Evolutionary conservation across 2,888 invertebrate species (phyloP).

Genomic region (Papilio demoleus): DNA sequence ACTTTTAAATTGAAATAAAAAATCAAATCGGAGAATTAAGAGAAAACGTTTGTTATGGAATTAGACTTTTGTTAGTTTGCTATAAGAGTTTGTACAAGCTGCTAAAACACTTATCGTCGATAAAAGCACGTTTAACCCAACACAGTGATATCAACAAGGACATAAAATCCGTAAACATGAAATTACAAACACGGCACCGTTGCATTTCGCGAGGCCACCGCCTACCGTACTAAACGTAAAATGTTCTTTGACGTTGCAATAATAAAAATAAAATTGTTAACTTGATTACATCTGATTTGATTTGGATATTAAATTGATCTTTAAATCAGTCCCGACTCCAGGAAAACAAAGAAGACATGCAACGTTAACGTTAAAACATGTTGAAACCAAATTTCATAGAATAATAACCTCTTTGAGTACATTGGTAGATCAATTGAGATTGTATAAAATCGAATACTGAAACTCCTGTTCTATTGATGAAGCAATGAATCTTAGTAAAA

Average conservation of each 20-base stretch:
- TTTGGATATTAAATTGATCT: no score
- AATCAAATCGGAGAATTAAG: no score
- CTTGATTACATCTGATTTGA: no score
- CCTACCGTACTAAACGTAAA: no score
- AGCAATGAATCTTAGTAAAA: neutral
- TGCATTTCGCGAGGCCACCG: conserved; percentile 16
- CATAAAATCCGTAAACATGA: conserved; percentile 31
- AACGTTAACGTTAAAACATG: neutral
- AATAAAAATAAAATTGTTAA: no score
- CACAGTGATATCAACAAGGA: conserved; percentile 26
- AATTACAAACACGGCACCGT: conserved; percentile 37
- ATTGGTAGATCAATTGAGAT: neutral
- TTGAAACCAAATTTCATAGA: no score
- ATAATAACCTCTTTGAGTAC: no score
- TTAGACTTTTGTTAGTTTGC: conserved; percentile 13
- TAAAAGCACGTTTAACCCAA: conserved; percentile 18
- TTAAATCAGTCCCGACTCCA: neutral
- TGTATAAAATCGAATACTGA: neutral
- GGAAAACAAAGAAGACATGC: neutral
- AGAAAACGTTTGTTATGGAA: neutral
- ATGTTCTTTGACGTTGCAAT: no score
- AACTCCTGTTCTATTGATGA: neutral
- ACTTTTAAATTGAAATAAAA: no score
- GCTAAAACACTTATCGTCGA: conserved; percentile 14
- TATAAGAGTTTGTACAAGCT: conserved; percentile 6